Evolutionary conservation across 2,888 invertebrate species (phyloP).

Genomic region (Caenorhabditis zanzibari): DNA sequence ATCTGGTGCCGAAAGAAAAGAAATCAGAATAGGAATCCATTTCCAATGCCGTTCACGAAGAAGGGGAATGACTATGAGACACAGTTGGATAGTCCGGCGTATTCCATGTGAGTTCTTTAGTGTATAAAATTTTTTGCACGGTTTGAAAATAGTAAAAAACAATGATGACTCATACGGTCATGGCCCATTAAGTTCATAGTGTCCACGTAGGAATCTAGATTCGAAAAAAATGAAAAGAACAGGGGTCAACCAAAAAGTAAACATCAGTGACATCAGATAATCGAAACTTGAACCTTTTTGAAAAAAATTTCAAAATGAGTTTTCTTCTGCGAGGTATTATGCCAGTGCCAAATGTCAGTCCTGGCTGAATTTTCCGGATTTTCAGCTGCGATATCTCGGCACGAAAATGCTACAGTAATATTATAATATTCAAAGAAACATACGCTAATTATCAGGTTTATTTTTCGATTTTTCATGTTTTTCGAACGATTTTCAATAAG

Average conservation of each 20-base stretch:
- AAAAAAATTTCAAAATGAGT: no score
- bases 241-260: neutral
- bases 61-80: constrained; percentile 64
- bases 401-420: no score
- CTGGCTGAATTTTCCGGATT: no score
- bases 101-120: constrained; percentile 56
- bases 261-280: neutral
- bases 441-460: no score
- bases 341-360: no score
- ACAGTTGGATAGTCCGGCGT: constrained; percentile 66
- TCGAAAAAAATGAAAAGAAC: neutral
- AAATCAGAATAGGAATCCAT: constrained; percentile 43
- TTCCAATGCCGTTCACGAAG: constrained; percentile 64
- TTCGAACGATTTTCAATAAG: no score
- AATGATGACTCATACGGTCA: constrained; percentile 12
- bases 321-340: no score
- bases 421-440: no score
- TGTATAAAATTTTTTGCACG: neutral
- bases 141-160: neutral
- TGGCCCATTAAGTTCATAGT: constrained; percentile 7
- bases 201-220: neutral
- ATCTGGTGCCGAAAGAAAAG: constrained; percentile 59
- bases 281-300: no score
- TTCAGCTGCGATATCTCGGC: no score
- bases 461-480: no score